These are phyloP conservation scores for Acanthurus leucopareius DNA, from an alignment of 2,797 vertebrate species.

Conservation along the genomic window DNA sequence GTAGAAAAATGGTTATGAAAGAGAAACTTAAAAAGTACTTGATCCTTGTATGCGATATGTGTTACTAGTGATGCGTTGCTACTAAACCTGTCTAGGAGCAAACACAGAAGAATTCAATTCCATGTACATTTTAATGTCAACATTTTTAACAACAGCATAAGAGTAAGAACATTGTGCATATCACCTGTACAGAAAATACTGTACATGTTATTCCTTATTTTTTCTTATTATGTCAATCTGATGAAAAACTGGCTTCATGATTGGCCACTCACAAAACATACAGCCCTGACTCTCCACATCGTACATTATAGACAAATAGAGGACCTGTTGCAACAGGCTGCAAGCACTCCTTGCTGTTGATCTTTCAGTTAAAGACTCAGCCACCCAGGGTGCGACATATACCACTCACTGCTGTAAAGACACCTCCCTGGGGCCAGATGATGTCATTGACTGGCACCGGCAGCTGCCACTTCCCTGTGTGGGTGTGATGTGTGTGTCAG, in stretches of 20 bases:
- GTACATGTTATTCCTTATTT: neutral
- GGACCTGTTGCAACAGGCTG: conserved; percentile 34
- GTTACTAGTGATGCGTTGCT: too few relatives aligned
- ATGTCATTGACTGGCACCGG: conserved; percentile 76
- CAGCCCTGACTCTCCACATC: conserved; percentile 7
- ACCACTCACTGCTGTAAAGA: conserved; percentile 46
- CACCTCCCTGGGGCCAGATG: conserved; percentile 52
- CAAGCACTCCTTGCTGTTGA: conserved; percentile 30
- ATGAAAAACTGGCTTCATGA: neutral
- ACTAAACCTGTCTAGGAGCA: neutral
- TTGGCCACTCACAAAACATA: neutral
- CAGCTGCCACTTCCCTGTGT: conserved; percentile 70
- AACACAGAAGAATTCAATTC: neutral
- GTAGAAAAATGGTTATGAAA: too few relatives aligned
- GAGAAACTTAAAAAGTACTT: too few relatives aligned
- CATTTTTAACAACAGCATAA: neutral
- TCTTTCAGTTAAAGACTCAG: conserved; percentile 42
- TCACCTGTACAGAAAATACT: neutral
- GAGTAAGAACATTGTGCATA: too few relatives aligned
- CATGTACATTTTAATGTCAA: neutral
- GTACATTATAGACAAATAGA: conserved; percentile 11
- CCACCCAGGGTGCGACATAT: conserved; percentile 53
- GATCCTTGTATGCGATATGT: too few relatives aligned
- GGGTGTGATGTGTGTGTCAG: conserved; percentile 45
- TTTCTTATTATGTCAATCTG: neutral